These are phyloP conservation scores for Metacarcinus magister DNA, from an alignment of 2,888 invertebrate species.

Conservation along the genomic window DNA sequence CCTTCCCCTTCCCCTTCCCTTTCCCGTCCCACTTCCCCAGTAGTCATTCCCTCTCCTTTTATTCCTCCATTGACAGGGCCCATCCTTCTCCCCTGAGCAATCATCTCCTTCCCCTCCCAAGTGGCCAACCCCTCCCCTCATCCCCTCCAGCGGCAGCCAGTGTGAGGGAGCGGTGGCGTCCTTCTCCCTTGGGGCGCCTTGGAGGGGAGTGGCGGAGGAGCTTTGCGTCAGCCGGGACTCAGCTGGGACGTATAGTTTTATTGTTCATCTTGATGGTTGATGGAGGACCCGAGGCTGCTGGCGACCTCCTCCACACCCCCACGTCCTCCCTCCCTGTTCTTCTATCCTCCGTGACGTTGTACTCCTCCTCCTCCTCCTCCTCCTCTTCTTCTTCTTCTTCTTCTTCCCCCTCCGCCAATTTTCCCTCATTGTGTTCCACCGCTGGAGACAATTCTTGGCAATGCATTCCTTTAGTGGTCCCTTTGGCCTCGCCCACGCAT, in stretches of 20 bases:
- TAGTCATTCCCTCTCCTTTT: not conserved
- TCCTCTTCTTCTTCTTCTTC: not conserved
- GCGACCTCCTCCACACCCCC: not conserved
- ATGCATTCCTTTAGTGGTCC: not conserved
- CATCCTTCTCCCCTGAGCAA: not conserved
- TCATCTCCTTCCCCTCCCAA: not conserved
- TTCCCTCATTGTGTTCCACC: not conserved
- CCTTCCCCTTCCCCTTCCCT: not conserved
- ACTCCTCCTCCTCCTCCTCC: not conserved
- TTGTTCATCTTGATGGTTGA: not conserved
- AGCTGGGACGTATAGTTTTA: slow-evolving; percentile 11
- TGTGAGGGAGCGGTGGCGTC: not conserved
- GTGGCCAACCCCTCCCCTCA: not conserved
- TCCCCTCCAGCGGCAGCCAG: not conserved
- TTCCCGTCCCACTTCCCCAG: not conserved
- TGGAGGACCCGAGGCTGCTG: not conserved
- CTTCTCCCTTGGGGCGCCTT: not conserved
- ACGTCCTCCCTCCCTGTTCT: too few species aligned
- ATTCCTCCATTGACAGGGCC: not conserved
- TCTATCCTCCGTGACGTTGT: not conserved
- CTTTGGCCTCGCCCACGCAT: not conserved
- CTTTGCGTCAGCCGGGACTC: not conserved
- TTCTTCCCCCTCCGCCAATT: not conserved
- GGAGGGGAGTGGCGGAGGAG: not conserved
- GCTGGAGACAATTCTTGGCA: not conserved